Base-by-base conservation (phyloP, 2,797 vertebrate species). In the Tokudaia muenninki region DNA sequence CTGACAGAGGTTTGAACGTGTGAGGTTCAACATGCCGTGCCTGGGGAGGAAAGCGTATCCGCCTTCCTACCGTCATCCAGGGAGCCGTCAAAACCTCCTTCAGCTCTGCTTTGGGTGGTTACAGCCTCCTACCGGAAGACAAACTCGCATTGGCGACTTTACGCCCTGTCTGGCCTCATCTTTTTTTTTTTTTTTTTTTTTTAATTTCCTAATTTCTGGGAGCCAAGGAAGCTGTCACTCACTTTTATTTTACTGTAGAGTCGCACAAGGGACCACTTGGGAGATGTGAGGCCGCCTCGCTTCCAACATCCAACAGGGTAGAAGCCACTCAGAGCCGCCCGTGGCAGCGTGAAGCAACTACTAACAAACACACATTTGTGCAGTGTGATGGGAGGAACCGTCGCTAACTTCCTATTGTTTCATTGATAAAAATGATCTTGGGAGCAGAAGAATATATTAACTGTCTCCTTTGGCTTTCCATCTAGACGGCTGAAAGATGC, bases 391-490 rank as follows among this genome's bases (percentile, higher is more conserved):
- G 94, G 95, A 98, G 79, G 95, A 97, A 95, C 96, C 87, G 96
- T 97, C 98, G 86, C 96, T 97, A 94, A 95, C 95, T 97, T 97
- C 94, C 97, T 97, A 97, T 97, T 98, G 98, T 98, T 98, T 98
- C 98, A 98, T 98, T 98, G 98, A 99, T 98, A 98, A 98, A 98
- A 98, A 98, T 21, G 98, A 98, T 98, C 98, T 96, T 93, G 98
- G 97, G 98, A 98, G 96, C 96, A 96, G 97, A 91, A 98, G 98
- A 98, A 96, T 97, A 97, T 98, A 98, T 98, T 98, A 98, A 98
- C 98, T 91, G 97, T 98, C 98, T 98, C 97, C 97, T 97, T 98
- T 98, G 98, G 97, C 96, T 97, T 98, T 97, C 94, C 95, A 98
- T 98, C 96, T 96, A 94, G 97, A 97, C 98, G 97, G 98, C 98